Base-by-base conservation (phyloP, 2,113 vertebrate species). In the Mus pahari region DNA sequence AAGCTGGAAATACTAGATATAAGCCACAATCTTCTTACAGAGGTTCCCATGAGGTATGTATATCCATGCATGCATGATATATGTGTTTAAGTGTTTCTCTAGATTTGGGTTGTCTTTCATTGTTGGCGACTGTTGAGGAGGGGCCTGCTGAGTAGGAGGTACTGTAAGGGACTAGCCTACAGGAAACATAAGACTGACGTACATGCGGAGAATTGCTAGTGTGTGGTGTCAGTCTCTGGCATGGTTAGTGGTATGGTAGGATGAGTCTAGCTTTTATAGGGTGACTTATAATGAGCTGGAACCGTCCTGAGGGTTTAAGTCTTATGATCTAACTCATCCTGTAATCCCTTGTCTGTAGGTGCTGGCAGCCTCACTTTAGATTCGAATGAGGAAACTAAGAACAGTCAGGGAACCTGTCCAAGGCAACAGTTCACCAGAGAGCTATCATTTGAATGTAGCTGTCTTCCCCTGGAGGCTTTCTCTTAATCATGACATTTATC, bases 1-100 rank as follows among this genome's bases (percentile, higher is more conserved):
- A 99, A 99, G 98, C 98, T 99, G 90, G 99, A 99, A 98, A 97
- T 99, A 98, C 96, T 99, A 98, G 99, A 99, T 74, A 74, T 99
- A 96, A 99, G 99, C 75, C 98, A 99, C 98, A 99, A 99, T 97
- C 98, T 99, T 74, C 98, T 99, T 96, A 98, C 98, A 93, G 99
- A 99, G 90, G 97, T 99, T 95, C 99, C 99, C 28, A 88, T 98
- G 22, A 99, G 99, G 99, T 99, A 94, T 97, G 88, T 92, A 19
- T 88, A 5, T 77, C 42, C 50, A 16, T 84, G 9, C 9, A 39
- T 86, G 42, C 71, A 16, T 77, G 88, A 39, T 55, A 1, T 48
- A 53, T 91, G 31, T 42, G 14, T 88, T n/a, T 92, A 92, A 73
- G 81, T 86, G 66, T 86, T 90, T 94, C n/a, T 93, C 36, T 94